These are phyloP conservation scores for Lepidurus apus DNA, from an alignment of 1,140 invertebrate species.

Conservation along the genomic window DNA sequence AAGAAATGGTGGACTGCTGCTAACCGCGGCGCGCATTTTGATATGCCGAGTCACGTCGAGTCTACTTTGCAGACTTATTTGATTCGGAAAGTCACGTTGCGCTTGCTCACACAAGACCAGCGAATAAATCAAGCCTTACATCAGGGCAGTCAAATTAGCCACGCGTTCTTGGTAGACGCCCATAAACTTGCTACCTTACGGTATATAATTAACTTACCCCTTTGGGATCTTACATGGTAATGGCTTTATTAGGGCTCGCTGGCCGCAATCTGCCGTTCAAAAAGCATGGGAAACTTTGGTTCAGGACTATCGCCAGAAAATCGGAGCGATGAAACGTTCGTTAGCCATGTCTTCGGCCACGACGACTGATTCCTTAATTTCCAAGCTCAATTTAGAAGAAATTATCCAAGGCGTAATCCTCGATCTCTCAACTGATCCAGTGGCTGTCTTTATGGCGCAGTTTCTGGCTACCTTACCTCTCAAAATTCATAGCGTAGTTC, in stretches of 20 bases:
- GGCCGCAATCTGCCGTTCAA: not conserved
- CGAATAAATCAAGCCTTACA: conserved; percentile 10
- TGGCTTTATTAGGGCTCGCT: conserved; percentile 14
- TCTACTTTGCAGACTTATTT: not conserved
- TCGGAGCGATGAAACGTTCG: not conserved
- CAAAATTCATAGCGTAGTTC: conserved; percentile 25
- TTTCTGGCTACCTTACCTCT: conserved; percentile 21
- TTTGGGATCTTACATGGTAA: not conserved
- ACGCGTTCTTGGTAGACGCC: conserved; percentile 16
- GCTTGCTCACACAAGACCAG: not conserved
- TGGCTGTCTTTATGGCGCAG: conserved; percentile 15
- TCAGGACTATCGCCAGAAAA: not conserved
- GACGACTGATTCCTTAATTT: conserved; percentile 21
- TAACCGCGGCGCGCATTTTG: not conserved
- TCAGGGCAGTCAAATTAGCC: not conserved
- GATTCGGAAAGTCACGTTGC: conserved; percentile 14
- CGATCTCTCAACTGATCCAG: conserved; percentile 14
- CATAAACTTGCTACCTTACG: not conserved
- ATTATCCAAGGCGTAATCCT: conserved; percentile 29
- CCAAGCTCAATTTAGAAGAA: conserved; percentile 26
- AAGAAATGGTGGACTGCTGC: not conserved
- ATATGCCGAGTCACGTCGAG: conserved; percentile 13
- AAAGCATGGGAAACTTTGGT: not conserved
- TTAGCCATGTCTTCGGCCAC: not conserved
- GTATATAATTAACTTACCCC: not conserved